phyloP scores from a whole-genome alignment of 2,888 invertebrate species.

The Steromphala cineraria region DNA sequence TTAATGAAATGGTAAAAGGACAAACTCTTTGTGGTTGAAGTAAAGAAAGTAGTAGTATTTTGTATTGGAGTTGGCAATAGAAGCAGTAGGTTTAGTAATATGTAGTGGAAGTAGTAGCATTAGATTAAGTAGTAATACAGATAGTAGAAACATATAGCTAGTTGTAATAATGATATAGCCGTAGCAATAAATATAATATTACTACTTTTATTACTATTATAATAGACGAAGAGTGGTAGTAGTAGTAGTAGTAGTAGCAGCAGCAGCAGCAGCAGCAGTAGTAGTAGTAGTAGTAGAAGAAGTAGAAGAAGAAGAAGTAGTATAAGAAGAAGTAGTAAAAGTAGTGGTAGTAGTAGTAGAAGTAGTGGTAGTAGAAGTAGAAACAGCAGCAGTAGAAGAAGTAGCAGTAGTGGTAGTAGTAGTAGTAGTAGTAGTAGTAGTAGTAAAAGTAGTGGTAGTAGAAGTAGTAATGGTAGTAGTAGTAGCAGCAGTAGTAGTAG shows the following conservation, averaged over 20 bases:
- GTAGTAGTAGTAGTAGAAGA: constrained; percentile 28
- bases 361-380: constrained; percentile 10
- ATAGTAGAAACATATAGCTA: no score
- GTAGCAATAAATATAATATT: no score
- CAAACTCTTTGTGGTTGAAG: constrained; percentile 6
- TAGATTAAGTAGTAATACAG: constrained; percentile 27
- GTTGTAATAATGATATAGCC: no score
- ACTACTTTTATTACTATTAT: no score
- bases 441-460: constrained; percentile 26
- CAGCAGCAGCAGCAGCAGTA: constrained; percentile 21
- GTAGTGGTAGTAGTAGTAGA: constrained; percentile 9
- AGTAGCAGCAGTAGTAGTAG: constrained; percentile 27
- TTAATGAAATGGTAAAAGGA: neutral
- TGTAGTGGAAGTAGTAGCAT: constrained; percentile 23
- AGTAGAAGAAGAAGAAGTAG: constrained; percentile 25
- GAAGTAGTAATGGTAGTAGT: constrained; percentile 29
- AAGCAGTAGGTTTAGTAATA: constrained; percentile 24
- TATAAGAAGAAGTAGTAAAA: constrained; percentile 17
- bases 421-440: constrained; percentile 23
- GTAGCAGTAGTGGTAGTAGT: constrained; percentile 13
- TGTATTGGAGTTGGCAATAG: neutral
- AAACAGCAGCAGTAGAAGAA: constrained; percentile 12
- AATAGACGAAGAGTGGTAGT: no score
- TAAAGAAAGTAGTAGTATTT: neutral
- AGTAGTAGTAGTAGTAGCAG: constrained; percentile 28